Evolutionary conservation across 1,140 invertebrate genomes (phyloP), one percentile per base, ranked within the genome.

Genomic region (Condylostylus longicornis): DNA sequence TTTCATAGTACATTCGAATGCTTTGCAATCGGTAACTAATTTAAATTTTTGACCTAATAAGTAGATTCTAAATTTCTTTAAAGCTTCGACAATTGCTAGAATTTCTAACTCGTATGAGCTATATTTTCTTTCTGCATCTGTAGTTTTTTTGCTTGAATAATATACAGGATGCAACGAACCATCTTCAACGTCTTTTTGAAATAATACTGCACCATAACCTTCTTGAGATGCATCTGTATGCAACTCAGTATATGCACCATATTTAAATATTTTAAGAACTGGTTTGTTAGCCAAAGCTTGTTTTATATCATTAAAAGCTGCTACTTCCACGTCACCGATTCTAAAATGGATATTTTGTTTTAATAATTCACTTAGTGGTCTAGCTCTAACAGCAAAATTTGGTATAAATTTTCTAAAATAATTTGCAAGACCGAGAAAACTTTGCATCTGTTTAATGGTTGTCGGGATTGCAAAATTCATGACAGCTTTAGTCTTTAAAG

Each of bases 1-100:
- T 15, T 40, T 37, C 18, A 40, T 35, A 10, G 30, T 42, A 35
- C 12, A 32, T 8, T 14, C 22, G 14, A 43, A 41, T 5, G 42
- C 34, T 13, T 46, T 41, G 22, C 49, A 57, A 42, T 50, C 51
- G 2, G 46, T 53, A 14, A 53, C 44, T 6, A 68, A 54, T 30
- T 58, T 53, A 35, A 64, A 59, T 23, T 53, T 34, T 5, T 36
- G 57, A 23, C 57, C 58, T 23, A 58, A 46, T 13, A 70, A 43
- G 46, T 64, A 70, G 15, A 54, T 42, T 40, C 46, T 43, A 27
- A 44, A 50, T 18, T 48, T 48, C 28, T 42, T 47, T n/a, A 52
- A 18, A 5, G 42, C 44, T 18, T 44, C 31, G 13, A 53, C 31
- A 9, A 53, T 34, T 4, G 48, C 51, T 8, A 54, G 25, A 20